Base-by-base conservation (phyloP, 2,888 invertebrate species). In the Helleia helle region DNA sequence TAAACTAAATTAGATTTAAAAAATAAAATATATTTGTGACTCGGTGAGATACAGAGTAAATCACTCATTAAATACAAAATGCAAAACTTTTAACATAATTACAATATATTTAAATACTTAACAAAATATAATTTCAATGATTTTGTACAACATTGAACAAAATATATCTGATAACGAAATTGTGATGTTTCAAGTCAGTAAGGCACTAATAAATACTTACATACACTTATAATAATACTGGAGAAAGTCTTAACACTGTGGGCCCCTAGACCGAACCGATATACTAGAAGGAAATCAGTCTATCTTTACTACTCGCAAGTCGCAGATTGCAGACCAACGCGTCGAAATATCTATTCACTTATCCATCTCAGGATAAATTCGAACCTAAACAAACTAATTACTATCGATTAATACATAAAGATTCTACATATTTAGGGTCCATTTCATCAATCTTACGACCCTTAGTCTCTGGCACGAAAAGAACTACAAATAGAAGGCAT, bases 371-470 rank as follows among this genome's bases (percentile, higher is more conserved):
- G 24, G 15, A 15, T 14, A 4, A n/a, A n/a, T n/a, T n/a, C n/a
- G n/a, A n/a, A n/a, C n/a, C n/a, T n/a, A 26, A 5, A 11, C 14
- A 31, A 42, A 5, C 4, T 24, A 9, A 51, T 52, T 54, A 69
- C 70, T 83, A 86, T 79, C 86, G 86, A 57, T 86, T 87, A 47
- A 87, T 85, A 61, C 84, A 85, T 40, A 86, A 65, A 5, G 86
- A 86, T 59, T 84, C 85, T 0, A 88, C 87, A 55, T 88, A 89
- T 48, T 89, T 88, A 2, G 91, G 89, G 60, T 93, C 91, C 89
- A 96, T 95, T 71, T 96, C 95, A 60, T 94, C 94, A 52, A 96
- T 87, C 59, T 95, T 93, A 46, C 92, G 90, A 1, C 96, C 96
- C 66, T 94, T 95, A 4, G 96, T 96, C 77, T 96, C 96, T 1